Conservation (phyloP, 1,140 invertebrate genomes). For the Leptinotarsa defecta region DNA sequence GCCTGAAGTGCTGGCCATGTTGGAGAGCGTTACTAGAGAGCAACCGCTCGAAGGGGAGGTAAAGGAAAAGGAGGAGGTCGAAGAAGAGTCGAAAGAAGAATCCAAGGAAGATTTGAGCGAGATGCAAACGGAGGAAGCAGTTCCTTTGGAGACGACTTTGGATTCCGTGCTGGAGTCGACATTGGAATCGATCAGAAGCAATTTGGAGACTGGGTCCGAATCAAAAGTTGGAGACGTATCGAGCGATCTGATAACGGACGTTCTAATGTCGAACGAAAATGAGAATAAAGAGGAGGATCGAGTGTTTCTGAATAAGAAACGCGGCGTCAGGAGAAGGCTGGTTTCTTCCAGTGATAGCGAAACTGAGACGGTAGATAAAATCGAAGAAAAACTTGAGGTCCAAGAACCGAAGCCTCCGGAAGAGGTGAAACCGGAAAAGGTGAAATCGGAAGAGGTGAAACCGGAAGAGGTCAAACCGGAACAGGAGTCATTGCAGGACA, state of each 20-base stretch:
- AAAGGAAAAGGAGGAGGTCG: constrained; percentile 34
- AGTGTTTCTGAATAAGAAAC: constrained; percentile 29
- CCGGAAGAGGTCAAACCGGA: not conserved
- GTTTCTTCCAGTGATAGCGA: constrained; percentile 34
- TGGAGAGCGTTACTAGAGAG: constrained; percentile 35
- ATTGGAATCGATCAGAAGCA: not conserved
- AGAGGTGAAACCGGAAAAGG: constrained; percentile 38
- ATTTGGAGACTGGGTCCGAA: constrained; percentile 4
- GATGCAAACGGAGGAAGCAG: not conserved
- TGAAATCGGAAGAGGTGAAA: too few species aligned
- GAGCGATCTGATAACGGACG: constrained; percentile 6
- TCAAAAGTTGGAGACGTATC: not conserved
- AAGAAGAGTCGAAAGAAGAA: constrained; percentile 46
- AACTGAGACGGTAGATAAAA: not conserved
- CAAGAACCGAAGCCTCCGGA: not conserved
- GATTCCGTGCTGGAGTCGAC: not conserved
- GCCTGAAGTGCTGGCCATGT: not conserved
- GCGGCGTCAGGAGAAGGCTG: constrained; percentile 32
- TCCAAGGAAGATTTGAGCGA: not conserved
- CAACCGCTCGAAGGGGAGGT: constrained; percentile 41
- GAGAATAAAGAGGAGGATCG: constrained; percentile 20
- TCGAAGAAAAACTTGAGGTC: not conserved
- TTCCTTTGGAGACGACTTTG: too few species aligned
- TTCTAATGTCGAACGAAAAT: not conserved
- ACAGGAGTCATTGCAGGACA: constrained; percentile 40